Evolutionary conservation across 2,888 invertebrate genomes (phyloP), one percentile per base, ranked within the genome.

Genomic region (Masnerella sp.): DNA sequence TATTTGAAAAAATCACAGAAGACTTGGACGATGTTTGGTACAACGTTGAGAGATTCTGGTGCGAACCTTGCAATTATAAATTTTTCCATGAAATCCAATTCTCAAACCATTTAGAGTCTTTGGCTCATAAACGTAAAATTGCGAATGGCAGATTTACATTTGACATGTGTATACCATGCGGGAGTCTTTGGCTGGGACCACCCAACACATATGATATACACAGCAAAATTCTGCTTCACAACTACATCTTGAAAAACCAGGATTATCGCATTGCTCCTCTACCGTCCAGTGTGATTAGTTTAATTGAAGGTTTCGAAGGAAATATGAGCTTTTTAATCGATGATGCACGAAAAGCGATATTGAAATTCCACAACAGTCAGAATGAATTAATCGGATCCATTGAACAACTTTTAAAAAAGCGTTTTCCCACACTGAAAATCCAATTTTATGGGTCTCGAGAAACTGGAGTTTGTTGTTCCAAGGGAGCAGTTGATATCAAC

Each of bases 391-490:
- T 56, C 8, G 11, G 15, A 8, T 30, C 52, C 28, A 20, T 85
- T 0, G 12, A 80, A 64, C 34, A 64, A 4, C 72, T 73, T n/a
- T 70, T 83, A 0, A 69, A 47, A 59, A 18, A 34, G 2, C 20
- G 64, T 15, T 81, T 77, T 73, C 76, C 81, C 2, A 42, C 65
- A 12, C 78, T 80, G 1, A 88, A 88, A 76, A 86, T 89, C 4
- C 88, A 90, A 81, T 88, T 89, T n/a, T 92, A 91, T 82, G 92
- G 92, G 2, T 92, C 92, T 0, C 88, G 91, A 40, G 83, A 90
- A 0, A 89, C 89, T 18, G 90, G 90, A 1, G 81, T 91, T 14
- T 90, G 89, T 7, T 77, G 78, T 18, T 38, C 52, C n/a, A 76
- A 80, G n/a, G 83, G 84, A 32, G 82, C 85, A 51, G 43, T 86